These are phyloP conservation scores for Copsychus sechellarum DNA, from an alignment of 2,113 vertebrate genomes.

Conservation along the genomic window DNA sequence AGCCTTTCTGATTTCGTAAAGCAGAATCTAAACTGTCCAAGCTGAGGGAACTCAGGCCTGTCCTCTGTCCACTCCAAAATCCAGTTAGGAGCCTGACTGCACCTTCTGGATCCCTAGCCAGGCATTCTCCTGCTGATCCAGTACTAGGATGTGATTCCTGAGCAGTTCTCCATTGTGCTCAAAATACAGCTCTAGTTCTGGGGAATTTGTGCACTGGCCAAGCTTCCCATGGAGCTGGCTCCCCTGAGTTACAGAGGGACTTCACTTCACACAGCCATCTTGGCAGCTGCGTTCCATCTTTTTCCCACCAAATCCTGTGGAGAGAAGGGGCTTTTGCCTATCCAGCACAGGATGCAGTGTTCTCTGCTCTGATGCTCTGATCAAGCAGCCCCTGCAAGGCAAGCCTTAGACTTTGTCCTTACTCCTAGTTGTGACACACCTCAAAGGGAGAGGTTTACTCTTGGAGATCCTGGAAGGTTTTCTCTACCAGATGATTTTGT, in stretches of 20 bases:
- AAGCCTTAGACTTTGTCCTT: not conserved
- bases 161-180: not conserved
- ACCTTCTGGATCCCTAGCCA: not conserved
- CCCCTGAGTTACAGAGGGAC: not conserved
- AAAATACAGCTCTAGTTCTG: not conserved
- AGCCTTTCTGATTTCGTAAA: slow-evolving; percentile 46
- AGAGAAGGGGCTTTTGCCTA: not conserved
- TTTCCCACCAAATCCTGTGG: not conserved
- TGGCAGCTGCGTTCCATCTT: not conserved
- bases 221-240: not conserved
- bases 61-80: slow-evolving; percentile 17
- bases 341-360: not conserved
- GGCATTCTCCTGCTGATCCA: not conserved
- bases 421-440: not conserved
- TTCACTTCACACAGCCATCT: accelerated
- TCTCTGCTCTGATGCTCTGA: not conserved
- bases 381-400: not conserved
- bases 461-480: not conserved
- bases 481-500: not conserved
- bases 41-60: slow-evolving; percentile 9
- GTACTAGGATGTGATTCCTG: not conserved
- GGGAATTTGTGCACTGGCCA: not conserved
- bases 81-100: not conserved
- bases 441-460: not conserved
- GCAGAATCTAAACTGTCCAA: slow-evolving; percentile 35